Percentiles rank a stretch among this genome's conserved stretches.
phyloP scores from a whole-genome alignment of 2,888 invertebrate species.

The Caenorhabditis sp. region DNA sequence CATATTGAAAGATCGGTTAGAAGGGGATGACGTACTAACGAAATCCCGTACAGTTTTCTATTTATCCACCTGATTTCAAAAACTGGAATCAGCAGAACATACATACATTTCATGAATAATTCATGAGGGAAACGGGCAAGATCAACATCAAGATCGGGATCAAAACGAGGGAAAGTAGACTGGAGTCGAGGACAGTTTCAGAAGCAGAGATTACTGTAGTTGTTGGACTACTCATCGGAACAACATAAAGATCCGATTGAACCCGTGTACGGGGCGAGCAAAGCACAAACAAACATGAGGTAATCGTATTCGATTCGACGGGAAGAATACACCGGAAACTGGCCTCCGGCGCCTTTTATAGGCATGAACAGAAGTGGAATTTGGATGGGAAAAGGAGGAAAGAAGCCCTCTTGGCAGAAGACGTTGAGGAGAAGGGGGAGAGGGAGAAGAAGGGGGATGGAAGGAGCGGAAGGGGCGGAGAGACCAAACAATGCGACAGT shows the following conservation, averaged over 20 bases:
- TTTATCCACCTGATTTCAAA: no score
- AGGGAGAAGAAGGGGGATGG: conserved; percentile 11
- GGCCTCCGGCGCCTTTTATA: conserved; percentile 11
- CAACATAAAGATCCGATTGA: conserved; percentile 17
- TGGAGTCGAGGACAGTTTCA: no score
- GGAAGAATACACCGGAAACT: conserved; percentile 55
- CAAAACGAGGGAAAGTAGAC: no score
- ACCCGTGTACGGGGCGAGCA: conserved; percentile 17
- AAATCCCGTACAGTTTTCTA: no score
- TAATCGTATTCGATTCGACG: conserved; percentile 6
- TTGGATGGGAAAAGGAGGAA: conserved; percentile 3
- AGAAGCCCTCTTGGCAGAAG: no score
- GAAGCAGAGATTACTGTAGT: no score
- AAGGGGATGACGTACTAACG: no score
- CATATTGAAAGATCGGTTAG: no score
- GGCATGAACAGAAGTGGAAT: conserved; percentile 17
- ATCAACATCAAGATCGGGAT: no score
- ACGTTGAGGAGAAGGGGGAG: conserved; percentile 23
- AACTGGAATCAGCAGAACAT: no score
- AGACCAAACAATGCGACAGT: conserved; percentile 35
- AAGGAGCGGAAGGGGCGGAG: conserved; percentile 20
- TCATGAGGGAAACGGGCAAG: no score
- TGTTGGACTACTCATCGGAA: not conserved
- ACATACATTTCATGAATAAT: no score
- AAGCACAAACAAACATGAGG: conserved; percentile 45